phyloP scores from a whole-genome alignment of 2,797 vertebrate species.

The Fistularia commersonii region DNA sequence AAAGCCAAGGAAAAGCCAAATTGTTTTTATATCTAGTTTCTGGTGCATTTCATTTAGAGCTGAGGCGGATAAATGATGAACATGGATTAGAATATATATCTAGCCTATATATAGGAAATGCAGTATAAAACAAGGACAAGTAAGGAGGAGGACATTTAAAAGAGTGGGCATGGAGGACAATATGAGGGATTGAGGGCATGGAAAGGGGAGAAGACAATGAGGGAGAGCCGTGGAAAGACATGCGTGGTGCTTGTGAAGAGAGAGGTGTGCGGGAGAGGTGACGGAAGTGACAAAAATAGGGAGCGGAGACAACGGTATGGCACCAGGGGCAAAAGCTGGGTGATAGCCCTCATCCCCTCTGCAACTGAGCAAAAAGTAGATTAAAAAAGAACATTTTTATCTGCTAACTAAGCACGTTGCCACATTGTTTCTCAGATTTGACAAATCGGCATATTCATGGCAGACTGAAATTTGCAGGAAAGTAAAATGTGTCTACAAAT shows the following conservation, averaged over 20 bases:
- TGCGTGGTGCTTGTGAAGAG: not conserved
- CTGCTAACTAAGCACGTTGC: slow-evolving; percentile 11
- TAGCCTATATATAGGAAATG: slow-evolving; percentile 50
- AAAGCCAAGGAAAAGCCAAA: slow-evolving; percentile 59
- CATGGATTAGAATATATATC: slow-evolving; percentile 54
- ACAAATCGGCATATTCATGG: slow-evolving; percentile 4
- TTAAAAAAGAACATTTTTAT: slow-evolving; percentile 7
- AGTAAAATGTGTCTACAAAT: not conserved
- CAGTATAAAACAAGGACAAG: slow-evolving; percentile 63
- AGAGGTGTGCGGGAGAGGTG: slow-evolving; percentile 19
- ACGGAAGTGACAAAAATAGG: slow-evolving; percentile 42
- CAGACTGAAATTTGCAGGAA: not conserved
- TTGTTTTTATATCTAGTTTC: slow-evolving; percentile 70
- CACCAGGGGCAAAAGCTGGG: not conserved
- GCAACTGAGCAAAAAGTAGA: no score
- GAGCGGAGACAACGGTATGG: slow-evolving; percentile 25
- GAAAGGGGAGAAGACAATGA: slow-evolving; percentile 28
- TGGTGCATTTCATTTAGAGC: slow-evolving; percentile 61
- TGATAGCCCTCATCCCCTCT: no score
- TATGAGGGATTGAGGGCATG: slow-evolving; percentile 44
- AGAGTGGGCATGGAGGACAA: slow-evolving; percentile 33
- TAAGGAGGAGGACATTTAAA: slow-evolving; percentile 49
- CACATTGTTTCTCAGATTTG: slow-evolving; percentile 6
- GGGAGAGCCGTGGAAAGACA: slow-evolving; percentile 8
- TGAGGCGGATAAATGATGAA: slow-evolving; percentile 59